Conservation (phyloP, 2,113 vertebrate genomes). For the Motacilla alba region DNA sequence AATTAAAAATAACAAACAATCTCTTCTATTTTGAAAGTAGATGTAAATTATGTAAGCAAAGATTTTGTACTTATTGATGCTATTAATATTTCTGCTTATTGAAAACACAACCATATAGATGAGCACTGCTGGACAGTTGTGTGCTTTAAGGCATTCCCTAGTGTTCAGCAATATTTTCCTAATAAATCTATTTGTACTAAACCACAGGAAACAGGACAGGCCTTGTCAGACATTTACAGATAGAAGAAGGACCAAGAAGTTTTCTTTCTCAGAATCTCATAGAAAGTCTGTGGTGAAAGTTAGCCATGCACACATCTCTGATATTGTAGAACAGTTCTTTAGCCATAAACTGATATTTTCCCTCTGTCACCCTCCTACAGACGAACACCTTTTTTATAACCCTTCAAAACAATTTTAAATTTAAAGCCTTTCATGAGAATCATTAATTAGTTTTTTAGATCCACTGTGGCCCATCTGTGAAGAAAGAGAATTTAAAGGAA, state of each 20-base stretch:
- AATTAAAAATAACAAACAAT: neutral
- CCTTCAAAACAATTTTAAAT: neutral
- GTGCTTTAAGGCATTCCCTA: neutral
- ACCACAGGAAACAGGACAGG: neutral
- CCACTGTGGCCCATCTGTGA: neutral
- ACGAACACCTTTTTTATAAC: neutral
- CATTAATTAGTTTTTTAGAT: neutral
- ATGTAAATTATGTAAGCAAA: neutral
- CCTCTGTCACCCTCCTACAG: neutral
- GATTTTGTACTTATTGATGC: neutral
- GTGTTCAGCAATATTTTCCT: neutral
- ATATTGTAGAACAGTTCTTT: neutral
- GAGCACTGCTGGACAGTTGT: neutral
- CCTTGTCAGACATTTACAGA: neutral
- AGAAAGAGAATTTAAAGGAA: neutral
- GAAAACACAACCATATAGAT: neutral
- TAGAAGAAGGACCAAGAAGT: neutral
- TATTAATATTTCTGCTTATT: neutral
- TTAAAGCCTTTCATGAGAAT: neutral
- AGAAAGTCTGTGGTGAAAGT: neutral
- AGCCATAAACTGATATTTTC: neutral
- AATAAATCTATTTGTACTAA: neutral
- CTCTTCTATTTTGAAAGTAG: neutral
- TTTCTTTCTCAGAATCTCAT: neutral
- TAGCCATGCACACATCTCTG: accelerated